Evolutionary conservation across 2,888 invertebrate genomes (phyloP).

Genomic region (Cyrtodaria siliqua): DNA sequence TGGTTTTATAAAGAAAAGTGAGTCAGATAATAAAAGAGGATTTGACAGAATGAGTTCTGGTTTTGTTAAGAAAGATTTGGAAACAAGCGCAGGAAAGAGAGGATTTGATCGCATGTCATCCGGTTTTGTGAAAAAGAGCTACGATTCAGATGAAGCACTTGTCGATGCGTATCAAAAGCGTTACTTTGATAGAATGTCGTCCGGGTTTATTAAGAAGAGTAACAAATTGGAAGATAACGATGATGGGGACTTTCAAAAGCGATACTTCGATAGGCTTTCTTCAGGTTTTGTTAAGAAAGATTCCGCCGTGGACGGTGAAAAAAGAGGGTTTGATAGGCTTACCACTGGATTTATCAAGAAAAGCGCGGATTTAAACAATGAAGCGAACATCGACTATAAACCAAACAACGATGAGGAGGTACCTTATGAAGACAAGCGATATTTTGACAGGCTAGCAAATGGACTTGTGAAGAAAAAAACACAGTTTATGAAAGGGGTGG

Average conservation of each 20-base stretch:
- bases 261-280: conserved; percentile 11
- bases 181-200: conserved; percentile 22
- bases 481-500: conserved; percentile 19
- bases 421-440: conserved; percentile 18
- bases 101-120: conserved; percentile 10
- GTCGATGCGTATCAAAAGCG: conserved; percentile 10
- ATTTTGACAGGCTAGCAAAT: conserved; percentile 21
- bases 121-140: conserved; percentile 24
- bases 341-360: conserved; percentile 29
- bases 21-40: conserved; percentile 5
- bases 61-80: conserved; percentile 25
- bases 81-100: conserved; percentile 11
- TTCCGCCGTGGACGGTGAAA: not conserved
- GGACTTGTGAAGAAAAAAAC: conserved; percentile 22
- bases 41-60: conserved; percentile 20
- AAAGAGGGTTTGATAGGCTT: conserved; percentile 17
- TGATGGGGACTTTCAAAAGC: conserved; percentile 27
- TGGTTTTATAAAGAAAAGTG: conserved; percentile 42
- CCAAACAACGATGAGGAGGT: conserved; percentile 5
- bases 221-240: conserved; percentile 14
- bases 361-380: not conserved
- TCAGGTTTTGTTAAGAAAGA: conserved; percentile 20
- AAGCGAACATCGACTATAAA: not conserved
- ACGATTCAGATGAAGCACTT: not conserved
- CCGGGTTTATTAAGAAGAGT: conserved; percentile 42